phyloP scores from a whole-genome alignment of 2,113 vertebrate species.

The Semicossyphus pulcher region DNA sequence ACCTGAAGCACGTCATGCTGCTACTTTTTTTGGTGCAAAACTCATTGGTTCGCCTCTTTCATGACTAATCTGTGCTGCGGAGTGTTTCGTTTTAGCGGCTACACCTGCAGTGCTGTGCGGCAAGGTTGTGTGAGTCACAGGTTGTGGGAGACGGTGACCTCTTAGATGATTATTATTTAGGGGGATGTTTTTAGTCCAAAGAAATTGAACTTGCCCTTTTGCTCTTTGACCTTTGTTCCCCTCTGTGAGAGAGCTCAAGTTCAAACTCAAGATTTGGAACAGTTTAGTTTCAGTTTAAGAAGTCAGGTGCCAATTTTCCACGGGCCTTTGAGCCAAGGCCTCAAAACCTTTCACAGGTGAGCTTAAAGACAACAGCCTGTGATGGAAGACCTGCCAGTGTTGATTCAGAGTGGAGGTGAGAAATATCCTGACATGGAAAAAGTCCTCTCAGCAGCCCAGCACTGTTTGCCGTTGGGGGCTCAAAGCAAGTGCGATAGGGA shows the following conservation, averaged over 20 bases:
- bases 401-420: slow-evolving; percentile 64
- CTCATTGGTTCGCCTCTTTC: too few relatives aligned
- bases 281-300: slow-evolving; percentile 42
- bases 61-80: too few relatives aligned
- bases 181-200: too few relatives aligned
- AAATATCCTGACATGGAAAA: slow-evolving; percentile 81
- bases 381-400: slow-evolving; percentile 76
- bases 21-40: too few relatives aligned
- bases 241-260: slow-evolving; percentile 19
- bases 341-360: slow-evolving; percentile 63
- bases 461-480: slow-evolving; percentile 59
- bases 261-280: slow-evolving; percentile 26
- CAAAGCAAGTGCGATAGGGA: slow-evolving; percentile 18
- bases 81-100: too few relatives aligned
- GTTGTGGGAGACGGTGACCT: too few relatives aligned
- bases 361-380: slow-evolving; percentile 62
- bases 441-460: slow-evolving; percentile 50
- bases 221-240: slow-evolving; percentile 15
- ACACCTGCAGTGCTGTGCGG: too few relatives aligned
- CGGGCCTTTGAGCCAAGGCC: slow-evolving; percentile 56
- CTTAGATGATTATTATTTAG: too few relatives aligned
- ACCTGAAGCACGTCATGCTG: too few relatives aligned
- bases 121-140: too few relatives aligned
- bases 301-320: slow-evolving; percentile 37
- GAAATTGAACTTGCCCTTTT: slow-evolving; percentile 4